phyloP scores from a whole-genome alignment of 2,888 invertebrate genomes.

The Agrenia bidenticulata region DNA sequence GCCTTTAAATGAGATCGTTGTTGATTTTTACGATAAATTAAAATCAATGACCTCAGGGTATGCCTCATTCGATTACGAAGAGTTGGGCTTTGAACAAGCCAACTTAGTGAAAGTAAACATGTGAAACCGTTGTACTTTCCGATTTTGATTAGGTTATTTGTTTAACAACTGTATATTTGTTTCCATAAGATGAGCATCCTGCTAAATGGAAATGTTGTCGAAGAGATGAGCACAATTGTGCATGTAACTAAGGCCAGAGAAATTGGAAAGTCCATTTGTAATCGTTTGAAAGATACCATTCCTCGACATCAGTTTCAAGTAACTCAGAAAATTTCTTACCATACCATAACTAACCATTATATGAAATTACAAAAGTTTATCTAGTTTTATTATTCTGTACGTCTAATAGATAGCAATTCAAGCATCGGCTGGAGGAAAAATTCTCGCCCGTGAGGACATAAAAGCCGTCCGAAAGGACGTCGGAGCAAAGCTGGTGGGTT shows the following conservation, averaged over 20 bases:
- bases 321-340: constrained; percentile 16
- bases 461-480: constrained; percentile 90
- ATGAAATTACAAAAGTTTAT: constrained; percentile 9
- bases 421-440: constrained; percentile 74
- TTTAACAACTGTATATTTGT: background rate
- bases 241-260: constrained; percentile 69
- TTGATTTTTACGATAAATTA: constrained; percentile 90
- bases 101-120: constrained; percentile 71
- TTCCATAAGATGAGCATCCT: constrained; percentile 67
- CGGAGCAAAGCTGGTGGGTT: constrained; percentile 82
- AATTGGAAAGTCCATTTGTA: constrained; percentile 69
- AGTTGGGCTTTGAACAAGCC: constrained; percentile 74
- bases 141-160: no score
- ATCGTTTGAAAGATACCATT: constrained; percentile 77
- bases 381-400: background rate
- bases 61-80: constrained; percentile 92
- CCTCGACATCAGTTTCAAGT: constrained; percentile 79
- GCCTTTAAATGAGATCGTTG: constrained; percentile 88
- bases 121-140: background rate
- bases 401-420: constrained; percentile 73
- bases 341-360: background rate
- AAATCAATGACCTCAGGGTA: constrained; percentile 91
- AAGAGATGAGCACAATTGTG: constrained; percentile 80
- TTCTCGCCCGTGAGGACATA: constrained; percentile 80
- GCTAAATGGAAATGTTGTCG: constrained; percentile 76